Conservation (phyloP, 2,113 vertebrate species). For the Cyanoliseus patagonus region DNA sequence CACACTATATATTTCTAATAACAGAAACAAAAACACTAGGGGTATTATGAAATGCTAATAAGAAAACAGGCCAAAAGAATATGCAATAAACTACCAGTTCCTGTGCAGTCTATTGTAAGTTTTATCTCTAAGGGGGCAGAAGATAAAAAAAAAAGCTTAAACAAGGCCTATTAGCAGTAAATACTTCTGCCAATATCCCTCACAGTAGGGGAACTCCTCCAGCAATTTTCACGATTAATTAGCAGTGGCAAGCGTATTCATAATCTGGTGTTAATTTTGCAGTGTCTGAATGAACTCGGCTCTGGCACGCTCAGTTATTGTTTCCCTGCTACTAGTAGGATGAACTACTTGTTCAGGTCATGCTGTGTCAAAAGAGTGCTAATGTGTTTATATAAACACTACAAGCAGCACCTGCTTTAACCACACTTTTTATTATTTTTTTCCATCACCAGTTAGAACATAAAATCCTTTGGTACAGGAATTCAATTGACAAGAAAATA, state of each 20-base stretch:
- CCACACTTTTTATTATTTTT: constrained; percentile 50
- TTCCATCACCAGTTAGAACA: constrained; percentile 7
- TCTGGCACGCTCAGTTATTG: constrained; percentile 66
- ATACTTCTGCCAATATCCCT: constrained; percentile 79
- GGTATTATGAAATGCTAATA: constrained; percentile 1
- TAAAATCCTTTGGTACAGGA: background rate
- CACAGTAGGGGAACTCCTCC: constrained; percentile 72
- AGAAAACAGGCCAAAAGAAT: background rate
- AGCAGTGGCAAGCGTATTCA: constrained; percentile 76
- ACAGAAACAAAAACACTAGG: background rate
- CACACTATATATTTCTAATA: background rate
- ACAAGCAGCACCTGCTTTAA: constrained; percentile 64
- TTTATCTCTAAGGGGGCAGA: constrained; percentile 59
- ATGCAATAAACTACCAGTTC: constrained; percentile 40
- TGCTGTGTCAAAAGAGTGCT: constrained; percentile 70
- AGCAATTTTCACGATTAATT: constrained; percentile 74
- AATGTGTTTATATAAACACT: constrained; percentile 70
- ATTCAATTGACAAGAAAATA: constrained; percentile 10
- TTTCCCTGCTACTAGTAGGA: constrained; percentile 64
- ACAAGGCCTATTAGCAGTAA: constrained; percentile 79
- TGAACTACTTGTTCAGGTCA: constrained; percentile 70
- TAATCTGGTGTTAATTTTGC: constrained; percentile 84
- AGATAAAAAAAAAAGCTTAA: constrained; percentile 69
- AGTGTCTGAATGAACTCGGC: constrained; percentile 67
- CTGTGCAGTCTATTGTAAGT: constrained; percentile 56